Percentiles rank a stretch among this genome's conserved stretches.
These are phyloP conservation scores for Zaprionus tsacasi DNA, from an alignment of 1,140 invertebrate genomes.

Conservation along the genomic window DNA sequence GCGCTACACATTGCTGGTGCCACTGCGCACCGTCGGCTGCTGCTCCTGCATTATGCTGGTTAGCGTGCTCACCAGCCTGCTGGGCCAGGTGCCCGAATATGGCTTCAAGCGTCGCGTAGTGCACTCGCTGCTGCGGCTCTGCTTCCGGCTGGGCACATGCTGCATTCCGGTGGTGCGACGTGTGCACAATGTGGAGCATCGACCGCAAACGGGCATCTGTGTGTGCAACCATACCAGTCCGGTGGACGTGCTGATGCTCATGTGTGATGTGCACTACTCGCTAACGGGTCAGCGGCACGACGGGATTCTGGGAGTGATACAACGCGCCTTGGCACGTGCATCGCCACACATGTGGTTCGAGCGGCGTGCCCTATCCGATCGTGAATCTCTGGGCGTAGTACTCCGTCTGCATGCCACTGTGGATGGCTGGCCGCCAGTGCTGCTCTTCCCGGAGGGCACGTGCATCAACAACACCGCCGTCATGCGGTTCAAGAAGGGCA, in stretches of 20 bases:
- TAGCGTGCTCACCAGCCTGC: slow-evolving; percentile 20
- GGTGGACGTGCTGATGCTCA: slow-evolving; percentile 58
- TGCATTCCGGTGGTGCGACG: slow-evolving; percentile 55
- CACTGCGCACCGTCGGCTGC: slow-evolving; percentile 29
- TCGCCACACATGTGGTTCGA: slow-evolving; percentile 70
- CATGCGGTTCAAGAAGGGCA: slow-evolving; percentile 67
- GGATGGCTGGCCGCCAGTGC: slow-evolving; percentile 39
- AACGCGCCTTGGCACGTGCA: slow-evolving; percentile 43
- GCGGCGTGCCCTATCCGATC: slow-evolving; percentile 34
- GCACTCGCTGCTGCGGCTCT: slow-evolving; percentile 26
- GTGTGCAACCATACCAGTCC: slow-evolving; percentile 69
- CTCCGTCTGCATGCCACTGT: slow-evolving; percentile 41
- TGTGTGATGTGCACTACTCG: slow-evolving; percentile 64
- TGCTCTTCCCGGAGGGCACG: slow-evolving; percentile 66
- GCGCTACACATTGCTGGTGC: slow-evolving; percentile 51
- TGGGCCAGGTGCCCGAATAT: slow-evolving; percentile 50
- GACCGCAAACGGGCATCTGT: slow-evolving; percentile 51
- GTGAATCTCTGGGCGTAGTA: slow-evolving; percentile 27
- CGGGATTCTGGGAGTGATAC: slow-evolving; percentile 59
- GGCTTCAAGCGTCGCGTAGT: slow-evolving; percentile 34
- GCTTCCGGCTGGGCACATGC: slow-evolving; percentile 46
- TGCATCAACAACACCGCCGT: slow-evolving; percentile 74
- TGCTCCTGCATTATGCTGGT: slow-evolving; percentile 46
- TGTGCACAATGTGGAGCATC: slow-evolving; percentile 47
- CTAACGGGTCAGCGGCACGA: slow-evolving; percentile 59